Conservation (phyloP, 1,140 invertebrate species). For the Aphaenogaster ashmeadi region DNA sequence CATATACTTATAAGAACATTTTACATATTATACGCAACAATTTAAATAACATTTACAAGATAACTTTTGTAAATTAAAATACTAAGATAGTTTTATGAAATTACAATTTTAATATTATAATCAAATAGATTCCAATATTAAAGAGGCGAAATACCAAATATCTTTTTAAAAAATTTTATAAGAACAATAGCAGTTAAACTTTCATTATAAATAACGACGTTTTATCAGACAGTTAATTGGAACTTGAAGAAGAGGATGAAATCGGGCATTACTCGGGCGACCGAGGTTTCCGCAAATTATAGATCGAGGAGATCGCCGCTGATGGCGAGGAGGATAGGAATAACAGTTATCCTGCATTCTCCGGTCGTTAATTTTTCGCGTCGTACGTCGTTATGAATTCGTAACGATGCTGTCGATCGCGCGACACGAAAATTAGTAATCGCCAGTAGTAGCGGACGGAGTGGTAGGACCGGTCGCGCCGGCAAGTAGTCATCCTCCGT, state of each 20-base stretch:
- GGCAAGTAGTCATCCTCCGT: slow-evolving; percentile 19
- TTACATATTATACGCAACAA: background rate
- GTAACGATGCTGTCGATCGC: slow-evolving; percentile 28
- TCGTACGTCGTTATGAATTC: slow-evolving; percentile 40
- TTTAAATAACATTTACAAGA: background rate
- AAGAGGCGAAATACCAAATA: background rate
- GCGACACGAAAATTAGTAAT: slow-evolving; percentile 21
- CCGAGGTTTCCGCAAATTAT: slow-evolving; percentile 23
- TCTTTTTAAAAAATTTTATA: background rate
- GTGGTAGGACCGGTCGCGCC: slow-evolving; percentile 19
- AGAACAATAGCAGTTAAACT: background rate
- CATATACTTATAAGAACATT: background rate
- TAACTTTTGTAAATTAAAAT: background rate
- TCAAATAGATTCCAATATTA: background rate
- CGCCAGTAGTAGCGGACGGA: background rate
- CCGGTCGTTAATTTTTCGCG: slow-evolving; percentile 44
- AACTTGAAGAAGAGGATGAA: background rate
- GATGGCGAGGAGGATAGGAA: slow-evolving; percentile 3
- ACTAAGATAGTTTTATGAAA: background rate
- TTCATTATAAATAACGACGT: background rate
- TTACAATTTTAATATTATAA: background rate
- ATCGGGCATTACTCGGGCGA: slow-evolving; percentile 12
- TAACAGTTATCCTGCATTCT: slow-evolving; percentile 53
- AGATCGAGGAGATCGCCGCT: slow-evolving; percentile 16
- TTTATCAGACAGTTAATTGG: background rate